Evolutionary conservation across 1,140 invertebrate species (phyloP).

Genomic region (Caerostris darwini): DNA sequence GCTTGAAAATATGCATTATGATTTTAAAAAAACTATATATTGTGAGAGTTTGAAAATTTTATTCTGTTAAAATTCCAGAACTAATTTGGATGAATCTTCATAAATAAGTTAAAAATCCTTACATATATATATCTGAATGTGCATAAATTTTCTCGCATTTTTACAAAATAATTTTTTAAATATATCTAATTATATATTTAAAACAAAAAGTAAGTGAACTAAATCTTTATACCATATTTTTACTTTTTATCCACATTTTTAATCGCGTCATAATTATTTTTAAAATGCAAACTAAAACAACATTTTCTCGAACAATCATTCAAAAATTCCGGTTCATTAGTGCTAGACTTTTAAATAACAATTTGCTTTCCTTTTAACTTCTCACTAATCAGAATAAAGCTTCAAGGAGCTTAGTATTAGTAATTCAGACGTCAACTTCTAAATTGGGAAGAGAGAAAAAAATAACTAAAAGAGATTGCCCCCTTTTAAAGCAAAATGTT

Average conservation of each 20-base stretch:
- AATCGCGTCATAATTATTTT: neutral
- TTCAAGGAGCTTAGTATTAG: neutral
- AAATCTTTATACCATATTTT: neutral
- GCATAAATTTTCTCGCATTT: no score
- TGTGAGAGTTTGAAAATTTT: no score
- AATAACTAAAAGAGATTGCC: neutral
- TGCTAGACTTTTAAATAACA: slow-evolving; percentile 31
- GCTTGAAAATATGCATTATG: no score
- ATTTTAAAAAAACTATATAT: no score
- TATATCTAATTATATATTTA: neutral
- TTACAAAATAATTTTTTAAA: no score
- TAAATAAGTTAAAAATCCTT: no score
- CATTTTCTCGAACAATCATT: neutral
- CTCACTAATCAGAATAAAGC: neutral
- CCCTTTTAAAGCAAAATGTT: neutral
- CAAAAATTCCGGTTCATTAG: slow-evolving; percentile 5
- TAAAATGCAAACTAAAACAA: neutral
- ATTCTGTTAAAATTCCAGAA: no score
- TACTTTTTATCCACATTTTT: neutral
- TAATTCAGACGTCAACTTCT: neutral
- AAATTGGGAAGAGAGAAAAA: neutral
- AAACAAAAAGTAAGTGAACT: neutral
- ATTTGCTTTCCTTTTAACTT: slow-evolving; percentile 33
- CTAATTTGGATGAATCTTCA: no score
- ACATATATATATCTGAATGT: no score